A percentile compares a stretch with the other conserved stretches of the same genome.
Evolutionary conservation across 1,140 invertebrate genomes (phyloP).

Genomic region (Aphaenogaster rudis): DNA sequence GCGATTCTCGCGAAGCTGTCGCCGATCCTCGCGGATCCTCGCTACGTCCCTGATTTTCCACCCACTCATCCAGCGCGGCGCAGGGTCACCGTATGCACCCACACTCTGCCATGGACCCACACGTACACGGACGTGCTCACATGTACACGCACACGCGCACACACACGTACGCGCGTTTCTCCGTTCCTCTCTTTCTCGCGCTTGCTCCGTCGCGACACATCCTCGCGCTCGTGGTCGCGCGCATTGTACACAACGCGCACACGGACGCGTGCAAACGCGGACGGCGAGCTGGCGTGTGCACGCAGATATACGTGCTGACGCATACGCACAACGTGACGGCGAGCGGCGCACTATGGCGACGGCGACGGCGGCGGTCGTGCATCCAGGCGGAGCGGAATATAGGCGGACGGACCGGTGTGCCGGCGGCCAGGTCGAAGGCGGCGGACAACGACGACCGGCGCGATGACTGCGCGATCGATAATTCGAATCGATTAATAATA

Average conservation of each 20-base stretch:
- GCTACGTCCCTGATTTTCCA: conserved; percentile 81
- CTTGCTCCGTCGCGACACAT: conserved; percentile 32
- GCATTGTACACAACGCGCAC: conserved; percentile 30
- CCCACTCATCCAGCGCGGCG: conserved; percentile 80
- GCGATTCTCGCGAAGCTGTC: background rate
- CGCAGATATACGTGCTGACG: conserved; percentile 48
- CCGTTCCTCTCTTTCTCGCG: conserved; percentile 25
- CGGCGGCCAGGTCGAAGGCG: conserved; percentile 58
- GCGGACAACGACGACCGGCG: conserved; percentile 38
- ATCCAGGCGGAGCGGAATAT: conserved; percentile 63
- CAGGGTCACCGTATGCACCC: conserved; percentile 81
- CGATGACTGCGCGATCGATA: conserved; percentile 68
- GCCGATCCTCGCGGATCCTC: conserved; percentile 27
- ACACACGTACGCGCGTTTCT: background rate
- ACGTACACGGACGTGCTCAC: conserved; percentile 49
- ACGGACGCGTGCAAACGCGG: conserved; percentile 4
- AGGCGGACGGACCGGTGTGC: conserved; percentile 52
- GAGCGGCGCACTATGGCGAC: conserved; percentile 70
- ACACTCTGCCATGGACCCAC: conserved; percentile 49
- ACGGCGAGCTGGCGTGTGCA: conserved; percentile 55
- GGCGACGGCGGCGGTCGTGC: conserved; percentile 72
- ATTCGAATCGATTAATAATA: conserved; percentile 67
- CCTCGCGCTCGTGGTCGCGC: conserved; percentile 55
- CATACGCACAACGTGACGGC: conserved; percentile 62
- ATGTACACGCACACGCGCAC: background rate